Evolutionary conservation across 2,113 vertebrate genomes (phyloP).

Genomic region (Polypterus senegalus): DNA sequence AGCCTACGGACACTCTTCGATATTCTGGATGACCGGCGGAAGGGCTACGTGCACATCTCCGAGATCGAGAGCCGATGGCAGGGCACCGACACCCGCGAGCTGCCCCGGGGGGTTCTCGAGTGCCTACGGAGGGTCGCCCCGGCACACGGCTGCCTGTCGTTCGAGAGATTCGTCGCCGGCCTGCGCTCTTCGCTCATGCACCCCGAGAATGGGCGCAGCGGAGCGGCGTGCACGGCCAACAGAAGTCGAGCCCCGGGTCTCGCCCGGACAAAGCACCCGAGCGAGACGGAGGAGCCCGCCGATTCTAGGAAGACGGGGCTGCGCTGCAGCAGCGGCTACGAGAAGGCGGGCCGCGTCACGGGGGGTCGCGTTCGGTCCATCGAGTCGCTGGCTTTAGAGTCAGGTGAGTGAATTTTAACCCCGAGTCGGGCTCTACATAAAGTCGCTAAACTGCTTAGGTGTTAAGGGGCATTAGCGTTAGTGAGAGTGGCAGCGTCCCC

Average conservation of each 20-base stretch:
- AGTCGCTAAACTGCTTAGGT: too few species aligned
- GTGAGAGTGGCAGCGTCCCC: background rate
- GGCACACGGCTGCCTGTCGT: constrained; percentile 76
- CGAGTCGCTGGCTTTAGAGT: constrained; percentile 48
- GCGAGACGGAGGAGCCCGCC: constrained; percentile 18
- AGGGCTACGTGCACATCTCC: constrained; percentile 75
- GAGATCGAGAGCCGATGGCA: constrained; percentile 93
- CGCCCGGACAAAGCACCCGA: background rate
- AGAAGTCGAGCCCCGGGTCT: constrained; percentile 19
- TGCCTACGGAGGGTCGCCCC: constrained; percentile 68
- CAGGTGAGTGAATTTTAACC: constrained; percentile 12
- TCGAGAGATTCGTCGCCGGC: constrained; percentile 81
- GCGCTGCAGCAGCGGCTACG: constrained; percentile 22
- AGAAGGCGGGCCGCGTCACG: too few species aligned
- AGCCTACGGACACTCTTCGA: constrained; percentile 85
- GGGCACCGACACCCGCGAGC: constrained; percentile 61
- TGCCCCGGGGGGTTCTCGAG: constrained; percentile 72
- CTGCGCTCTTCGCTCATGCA: constrained; percentile 66
- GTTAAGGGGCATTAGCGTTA: too few species aligned
- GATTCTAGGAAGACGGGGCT: constrained; percentile 26
- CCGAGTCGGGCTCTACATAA: too few species aligned
- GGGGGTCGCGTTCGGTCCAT: constrained; percentile 33
- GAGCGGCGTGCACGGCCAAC: constrained; percentile 21
- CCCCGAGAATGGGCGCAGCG: constrained; percentile 35
- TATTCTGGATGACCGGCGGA: constrained; percentile 73